Conservation (phyloP, 2,888 invertebrate genomes). For the Vannuccia rotundouncinata region DNA sequence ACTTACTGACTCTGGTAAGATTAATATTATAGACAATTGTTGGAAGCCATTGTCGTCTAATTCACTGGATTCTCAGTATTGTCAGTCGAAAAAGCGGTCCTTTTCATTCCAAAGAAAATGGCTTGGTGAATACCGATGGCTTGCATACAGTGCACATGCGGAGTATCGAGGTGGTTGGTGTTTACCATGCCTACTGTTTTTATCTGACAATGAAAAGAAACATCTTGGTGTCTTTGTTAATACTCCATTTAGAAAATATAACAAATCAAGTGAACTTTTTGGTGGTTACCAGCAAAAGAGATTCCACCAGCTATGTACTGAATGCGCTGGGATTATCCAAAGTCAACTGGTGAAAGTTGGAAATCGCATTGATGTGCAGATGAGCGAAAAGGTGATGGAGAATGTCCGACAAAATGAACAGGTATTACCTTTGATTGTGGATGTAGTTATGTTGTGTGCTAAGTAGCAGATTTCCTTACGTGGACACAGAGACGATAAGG, state of each 20-base stretch:
- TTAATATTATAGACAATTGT: neutral
- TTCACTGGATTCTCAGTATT: neutral
- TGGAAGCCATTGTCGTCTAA: neutral
- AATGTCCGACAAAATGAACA: neutral
- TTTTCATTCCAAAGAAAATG: neutral
- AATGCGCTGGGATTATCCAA: neutral
- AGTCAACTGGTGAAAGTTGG: neutral
- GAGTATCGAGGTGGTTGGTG: conserved; percentile 12
- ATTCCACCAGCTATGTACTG: neutral
- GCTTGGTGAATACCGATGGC: conserved; percentile 2
- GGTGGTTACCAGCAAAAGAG: neutral
- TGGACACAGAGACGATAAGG: conserved; percentile 17
- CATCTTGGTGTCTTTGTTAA: conserved; percentile 3
- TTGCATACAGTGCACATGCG: neutral
- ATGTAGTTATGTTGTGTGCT: neutral
- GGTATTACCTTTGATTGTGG: neutral
- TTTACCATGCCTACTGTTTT: neutral
- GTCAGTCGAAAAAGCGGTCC: neutral
- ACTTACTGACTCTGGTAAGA: neutral
- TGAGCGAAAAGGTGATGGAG: neutral
- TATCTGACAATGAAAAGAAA: neutral
- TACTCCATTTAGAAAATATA: conserved; percentile 1
- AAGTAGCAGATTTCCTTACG: neutral
- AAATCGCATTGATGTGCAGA: neutral
- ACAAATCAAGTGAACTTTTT: conserved; percentile 12